Evolutionary conservation across 2,888 invertebrate species (phyloP), one percentile per base, ranked within the genome.

Genomic region (Rotaria macrura): DNA sequence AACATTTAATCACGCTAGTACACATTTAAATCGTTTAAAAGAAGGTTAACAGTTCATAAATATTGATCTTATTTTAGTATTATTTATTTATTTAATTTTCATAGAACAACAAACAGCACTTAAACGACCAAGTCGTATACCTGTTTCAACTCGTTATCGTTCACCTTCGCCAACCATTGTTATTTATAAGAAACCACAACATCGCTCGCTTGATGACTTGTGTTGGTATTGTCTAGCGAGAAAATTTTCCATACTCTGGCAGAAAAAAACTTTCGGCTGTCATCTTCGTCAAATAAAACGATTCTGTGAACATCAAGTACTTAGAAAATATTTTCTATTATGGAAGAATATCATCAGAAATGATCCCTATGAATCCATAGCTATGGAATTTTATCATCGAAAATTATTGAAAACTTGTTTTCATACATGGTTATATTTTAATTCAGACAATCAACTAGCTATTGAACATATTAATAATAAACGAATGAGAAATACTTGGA

Each of bases 101-200:
- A 7, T 79, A 79, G 79, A 79, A 43, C 79, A 43, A 43, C 79
- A 79, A 40, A 43, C n/a, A 25, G 43, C 14, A 6, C 10, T 79
- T 7, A 79, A 79, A 79, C 40, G 65, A 34, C 65, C 40, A 79
- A 79, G 79, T 79, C 79, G 79, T 43, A 79, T 79, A 43, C 79
- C 79, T 25, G 9, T 79, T 20, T 79, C 79, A 4, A n/a, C 25
- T 79, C 79, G 43, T n/a, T n/a, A 43, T n/a, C 79, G 79, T 79
- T 79, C 43, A 79, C 79, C 79, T 14, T 79, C 79, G 6, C 79
- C 79, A 43, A 25, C 43, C 40, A 34, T n/a, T 43, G 79, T 43
- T n/a, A 43, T 79, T 79, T 43, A 79, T 43, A 40, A n/a, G n/a
- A 79, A 43, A 43, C 79, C 79, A 79, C 65, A 65, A 34, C 65